Conservation (phyloP, 2,113 vertebrate genomes). For the Cisticola juncidis region DNA sequence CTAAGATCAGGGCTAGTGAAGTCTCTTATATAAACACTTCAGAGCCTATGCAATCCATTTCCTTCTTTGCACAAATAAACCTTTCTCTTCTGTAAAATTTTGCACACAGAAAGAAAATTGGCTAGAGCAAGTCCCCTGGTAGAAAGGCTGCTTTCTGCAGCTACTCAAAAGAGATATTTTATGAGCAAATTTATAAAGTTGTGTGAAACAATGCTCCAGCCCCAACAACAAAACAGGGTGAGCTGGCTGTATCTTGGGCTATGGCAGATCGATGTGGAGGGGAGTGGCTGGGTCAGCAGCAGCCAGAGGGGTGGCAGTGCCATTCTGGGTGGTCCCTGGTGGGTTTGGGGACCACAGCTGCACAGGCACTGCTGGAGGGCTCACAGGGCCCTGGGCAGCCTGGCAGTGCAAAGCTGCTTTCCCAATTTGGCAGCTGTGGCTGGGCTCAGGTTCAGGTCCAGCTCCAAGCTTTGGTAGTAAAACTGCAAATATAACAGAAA, state of each 20-base stretch:
- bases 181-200: not conserved
- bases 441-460: not conserved
- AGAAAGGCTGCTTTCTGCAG: conserved; percentile 2
- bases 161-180: conserved; percentile 1
- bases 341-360: not conserved
- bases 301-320: not conserved
- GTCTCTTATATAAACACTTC: not conserved
- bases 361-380: not conserved
- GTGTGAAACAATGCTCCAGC: not conserved
- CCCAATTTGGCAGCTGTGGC: not conserved
- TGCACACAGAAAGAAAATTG: not conserved
- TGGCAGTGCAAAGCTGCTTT: not conserved
- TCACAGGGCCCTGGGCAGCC: not conserved
- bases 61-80: not conserved
- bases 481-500: not conserved
- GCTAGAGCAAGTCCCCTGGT: not conserved
- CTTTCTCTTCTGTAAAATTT: not conserved
- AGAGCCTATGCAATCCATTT: not conserved
- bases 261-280: rapidly evolving
- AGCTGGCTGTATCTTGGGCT: not conserved
- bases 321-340: not conserved
- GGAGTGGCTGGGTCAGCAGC: not conserved
- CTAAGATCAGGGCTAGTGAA: not conserved
- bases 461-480: not conserved
- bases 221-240: rapidly evolving